Evolutionary conservation across 2,888 invertebrate species (phyloP).

Genomic region (Eueremaeus valkanovi): DNA sequence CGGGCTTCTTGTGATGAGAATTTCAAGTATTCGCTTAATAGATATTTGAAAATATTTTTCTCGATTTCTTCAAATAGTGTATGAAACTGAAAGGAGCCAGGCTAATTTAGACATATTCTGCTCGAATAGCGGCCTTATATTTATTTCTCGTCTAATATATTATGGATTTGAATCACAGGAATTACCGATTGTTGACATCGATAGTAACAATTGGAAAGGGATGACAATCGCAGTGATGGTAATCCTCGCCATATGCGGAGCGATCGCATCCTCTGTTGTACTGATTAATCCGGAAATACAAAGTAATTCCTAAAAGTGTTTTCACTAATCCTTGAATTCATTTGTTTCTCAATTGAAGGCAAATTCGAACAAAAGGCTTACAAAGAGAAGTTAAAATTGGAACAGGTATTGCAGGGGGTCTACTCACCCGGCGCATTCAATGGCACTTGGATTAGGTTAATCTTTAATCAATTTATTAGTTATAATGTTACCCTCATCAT

Average conservation of each 20-base stretch:
- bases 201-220: constrained; percentile 95
- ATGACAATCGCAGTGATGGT: constrained; percentile 92
- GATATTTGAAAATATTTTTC: too few relatives aligned
- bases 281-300: constrained; percentile 71
- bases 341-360: constrained; percentile 23
- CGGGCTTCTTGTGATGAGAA: too few relatives aligned
- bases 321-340: background rate
- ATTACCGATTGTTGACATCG: constrained; percentile 86
- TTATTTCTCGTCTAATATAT: background rate
- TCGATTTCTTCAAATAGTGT: background rate
- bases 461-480: too few relatives aligned
- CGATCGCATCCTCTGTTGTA: constrained; percentile 92
- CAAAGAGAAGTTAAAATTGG: constrained; percentile 44
- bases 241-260: constrained; percentile 82
- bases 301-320: constrained; percentile 25
- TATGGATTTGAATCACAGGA: constrained; percentile 60
- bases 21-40: too few relatives aligned
- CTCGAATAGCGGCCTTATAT: background rate
- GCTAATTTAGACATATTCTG: too few relatives aligned
- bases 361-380: constrained; percentile 25
- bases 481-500: too few relatives aligned
- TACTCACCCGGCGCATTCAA: constrained; percentile 45
- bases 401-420: constrained; percentile 45
- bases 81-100: too few relatives aligned
- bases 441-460: constrained; percentile 47